A percentile compares a stretch with the other conserved stretches of the same genome.
Conservation (phyloP, 2,113 vertebrate species). For the Erpornis zantholeuca region DNA sequence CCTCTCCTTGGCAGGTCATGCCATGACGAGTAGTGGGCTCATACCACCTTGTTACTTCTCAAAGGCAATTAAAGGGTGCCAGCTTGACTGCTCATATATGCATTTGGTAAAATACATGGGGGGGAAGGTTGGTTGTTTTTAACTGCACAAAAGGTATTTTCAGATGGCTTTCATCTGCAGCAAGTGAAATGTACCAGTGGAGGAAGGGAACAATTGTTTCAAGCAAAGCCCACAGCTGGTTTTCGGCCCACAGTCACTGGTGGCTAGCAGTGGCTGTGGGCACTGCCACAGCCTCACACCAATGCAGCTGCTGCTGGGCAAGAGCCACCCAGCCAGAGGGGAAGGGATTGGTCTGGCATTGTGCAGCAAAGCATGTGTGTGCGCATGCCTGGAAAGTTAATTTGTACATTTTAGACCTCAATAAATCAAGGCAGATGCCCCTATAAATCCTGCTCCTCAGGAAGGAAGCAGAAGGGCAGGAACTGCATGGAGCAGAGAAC, state of each 20-base stretch:
- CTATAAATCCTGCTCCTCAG: constrained; percentile 22
- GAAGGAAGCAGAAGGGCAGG: not conserved
- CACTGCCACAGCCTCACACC: not conserved
- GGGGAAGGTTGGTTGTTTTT: not conserved
- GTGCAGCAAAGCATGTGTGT: not conserved
- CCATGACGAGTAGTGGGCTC: not conserved
- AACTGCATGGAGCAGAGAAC: not conserved
- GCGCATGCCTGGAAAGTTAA: not conserved
- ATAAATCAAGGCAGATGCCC: not conserved
- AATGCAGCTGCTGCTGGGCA: accelerated
- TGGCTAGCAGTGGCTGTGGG: accelerated
- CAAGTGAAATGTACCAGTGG: not conserved
- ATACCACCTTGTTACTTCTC: not conserved
- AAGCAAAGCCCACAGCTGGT: not conserved
- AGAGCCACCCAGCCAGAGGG: accelerated
- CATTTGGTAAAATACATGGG: not conserved
- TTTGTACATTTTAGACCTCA: not conserved
- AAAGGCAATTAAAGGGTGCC: not conserved
- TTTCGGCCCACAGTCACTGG: not conserved
- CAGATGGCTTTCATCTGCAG: not conserved
- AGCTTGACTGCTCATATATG: not conserved
- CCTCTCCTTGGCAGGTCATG: accelerated
- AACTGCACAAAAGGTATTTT: not conserved
- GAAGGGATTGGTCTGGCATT: not conserved
- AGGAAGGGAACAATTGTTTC: not conserved